Base-by-base conservation (phyloP, 2,113 vertebrate species). In the Eleginops maclovinus region DNA sequence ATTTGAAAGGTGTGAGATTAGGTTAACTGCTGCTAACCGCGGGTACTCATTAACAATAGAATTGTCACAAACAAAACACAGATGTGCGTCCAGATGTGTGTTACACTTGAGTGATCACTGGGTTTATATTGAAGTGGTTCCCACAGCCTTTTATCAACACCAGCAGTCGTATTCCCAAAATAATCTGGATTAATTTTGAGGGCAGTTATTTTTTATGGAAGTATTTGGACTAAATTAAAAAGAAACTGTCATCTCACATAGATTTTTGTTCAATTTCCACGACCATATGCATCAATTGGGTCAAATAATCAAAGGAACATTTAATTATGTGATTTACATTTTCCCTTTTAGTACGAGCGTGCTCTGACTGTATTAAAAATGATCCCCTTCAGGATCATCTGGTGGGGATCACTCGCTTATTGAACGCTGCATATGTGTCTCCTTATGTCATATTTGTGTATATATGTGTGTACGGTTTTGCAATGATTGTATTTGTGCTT, bases 1-100 rank as follows among this genome's bases (percentile, higher is more conserved):
- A n/a, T n/a, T 31, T 31, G 28, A 44, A 28, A 11, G 55, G 26
- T 49, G 51, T 60, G 28, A 53, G 3, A 55, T 67, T 44, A 26
- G 77, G 55, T 28, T 24, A 40, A 73, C 19, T 11, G 46, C 31
- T 41, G n/a, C 31, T 28, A 54, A 54, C 49, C 8, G 21, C 21
- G 21, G 58, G 14, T 16, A 43, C n/a, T 47, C n/a, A n/a, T 63
- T 36, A 75, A 36, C 22, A 50, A 15, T 43, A 60, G 19, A 15
- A 31, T 5, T 9, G 10, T 11, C 9, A 19, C 41, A 59, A 55
- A 55, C 12, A 62, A n/a, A 51, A 24, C 19, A n/a, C 13, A 19
- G 16, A 19, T 24, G 28, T 49, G 15, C 55, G 28, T 61, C 22
- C 47, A 77, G 73, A 46, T 63, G 78, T 63, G 78, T 4, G 31